Percentiles rank a stretch among this genome's conserved stretches.
Evolutionary conservation across 2,113 vertebrate species (phyloP).

Genomic region (Rhinolophus ferrumequinum): DNA sequence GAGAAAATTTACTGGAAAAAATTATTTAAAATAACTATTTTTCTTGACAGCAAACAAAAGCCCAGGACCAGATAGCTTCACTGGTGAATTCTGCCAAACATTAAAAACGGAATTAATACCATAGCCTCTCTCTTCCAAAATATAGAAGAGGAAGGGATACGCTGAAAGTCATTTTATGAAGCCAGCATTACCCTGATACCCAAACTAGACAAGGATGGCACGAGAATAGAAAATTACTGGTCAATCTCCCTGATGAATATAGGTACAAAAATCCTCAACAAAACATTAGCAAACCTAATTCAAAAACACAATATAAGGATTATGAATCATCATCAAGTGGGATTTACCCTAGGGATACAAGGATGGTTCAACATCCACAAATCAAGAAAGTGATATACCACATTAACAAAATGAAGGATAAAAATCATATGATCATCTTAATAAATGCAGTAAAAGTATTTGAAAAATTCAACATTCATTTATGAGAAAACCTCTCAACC

Average conservation of each 20-base stretch:
- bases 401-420: background rate
- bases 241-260: background rate
- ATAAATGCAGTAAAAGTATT: background rate
- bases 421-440: background rate
- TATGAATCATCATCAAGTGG: background rate
- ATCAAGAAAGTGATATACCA: background rate
- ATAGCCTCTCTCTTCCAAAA: background rate
- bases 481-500: background rate
- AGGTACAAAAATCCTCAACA: background rate
- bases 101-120: background rate
- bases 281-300: background rate
- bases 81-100: background rate
- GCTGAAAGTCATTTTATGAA: background rate
- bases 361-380: background rate
- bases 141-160: background rate
- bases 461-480: background rate
- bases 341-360: background rate
- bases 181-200: background rate
- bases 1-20: background rate
- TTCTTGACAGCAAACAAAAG: background rate
- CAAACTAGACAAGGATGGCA: background rate
- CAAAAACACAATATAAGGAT: background rate
- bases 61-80: background rate
- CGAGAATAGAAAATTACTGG: background rate
- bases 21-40: background rate